Evolutionary conservation across 2,797 vertebrate genomes (phyloP), one percentile per base, ranked within the genome.

Genomic region (Dipus sagitta): DNA sequence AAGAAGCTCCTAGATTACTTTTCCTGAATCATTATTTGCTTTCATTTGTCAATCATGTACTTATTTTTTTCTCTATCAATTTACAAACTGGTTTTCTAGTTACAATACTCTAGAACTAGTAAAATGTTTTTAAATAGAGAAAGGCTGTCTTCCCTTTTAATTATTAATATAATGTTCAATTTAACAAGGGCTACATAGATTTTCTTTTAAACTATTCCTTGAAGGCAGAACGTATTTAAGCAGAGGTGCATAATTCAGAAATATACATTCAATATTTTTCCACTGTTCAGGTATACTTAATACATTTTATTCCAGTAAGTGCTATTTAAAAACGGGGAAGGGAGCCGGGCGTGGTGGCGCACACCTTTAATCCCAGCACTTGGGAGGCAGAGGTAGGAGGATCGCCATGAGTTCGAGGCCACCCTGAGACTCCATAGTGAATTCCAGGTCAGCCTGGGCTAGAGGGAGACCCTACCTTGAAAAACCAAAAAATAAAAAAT

Each of bases 21-120:
- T 71, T 71, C 75, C 38, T 64, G 82, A 77, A 77, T 77, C 32
- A 62, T 14, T 60, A 21, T 14, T 88, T 80, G 79, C 87, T 86
- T 68, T 67, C 83, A 65, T 54, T 71, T 54, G 20, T 6, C 79
- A 83, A 34, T 74, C 21, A 82, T 12, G 18, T 9, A 93, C 38
- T 83, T 20, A 20, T 8, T 77, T 74, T 82, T 83, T 47, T 17
- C 12, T 26, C 20, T 54, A 70, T 12, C 42, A 54, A 84, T 32
- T 84, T 64, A 84, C n/a, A n/a, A n/a, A n/a, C n/a, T n/a, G n/a
- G n/a, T n/a, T n/a, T n/a, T 91, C 67, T 32, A 88, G 32, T 85
- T 85, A 21, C n/a, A 88, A 81, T 67, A 58, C 77, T 89, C 12
- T 64, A 90, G 42, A n/a, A 52, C 84, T 23, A 88, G 47, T n/a